Conservation (phyloP, 2,888 invertebrate genomes). For the Mystacides longicornis region DNA sequence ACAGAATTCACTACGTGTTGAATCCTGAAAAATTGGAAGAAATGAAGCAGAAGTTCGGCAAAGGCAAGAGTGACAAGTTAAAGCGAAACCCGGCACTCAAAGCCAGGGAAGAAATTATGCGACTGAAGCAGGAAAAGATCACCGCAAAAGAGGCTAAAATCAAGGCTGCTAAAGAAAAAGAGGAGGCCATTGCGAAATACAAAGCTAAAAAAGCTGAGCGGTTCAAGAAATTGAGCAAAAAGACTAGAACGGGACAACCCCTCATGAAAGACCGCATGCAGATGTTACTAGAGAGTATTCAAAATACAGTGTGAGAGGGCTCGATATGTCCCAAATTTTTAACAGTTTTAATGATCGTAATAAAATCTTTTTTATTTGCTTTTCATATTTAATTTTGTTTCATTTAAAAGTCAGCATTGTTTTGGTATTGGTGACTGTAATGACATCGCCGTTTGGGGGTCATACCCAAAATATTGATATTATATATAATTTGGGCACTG, state of each 20-base stretch:
- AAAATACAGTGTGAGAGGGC: constrained; percentile 32
- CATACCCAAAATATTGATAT: too few species aligned
- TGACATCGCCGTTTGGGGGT: too few species aligned
- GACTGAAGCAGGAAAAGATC: constrained; percentile 49
- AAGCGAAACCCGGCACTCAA: constrained; percentile 43
- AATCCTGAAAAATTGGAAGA: constrained; percentile 41
- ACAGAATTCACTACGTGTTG: constrained; percentile 30
- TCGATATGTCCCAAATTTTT: background rate
- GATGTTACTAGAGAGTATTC: constrained; percentile 68
- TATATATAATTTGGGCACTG: too few species aligned
- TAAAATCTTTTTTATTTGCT: background rate
- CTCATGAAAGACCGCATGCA: constrained; percentile 77
- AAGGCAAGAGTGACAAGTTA: constrained; percentile 6
- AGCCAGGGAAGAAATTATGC: constrained; percentile 48
- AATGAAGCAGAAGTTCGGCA: constrained; percentile 22
- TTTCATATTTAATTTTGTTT: too few species aligned
- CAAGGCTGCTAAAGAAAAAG: constrained; percentile 49
- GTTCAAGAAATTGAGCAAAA: constrained; percentile 65
- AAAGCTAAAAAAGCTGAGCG: constrained; percentile 63
- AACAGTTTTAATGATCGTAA: background rate
- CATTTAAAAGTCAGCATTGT: too few species aligned
- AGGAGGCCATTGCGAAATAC: constrained; percentile 57
- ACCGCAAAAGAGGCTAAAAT: constrained; percentile 43
- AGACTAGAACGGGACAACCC: constrained; percentile 77
- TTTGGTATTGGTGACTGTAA: too few species aligned